Evolutionary conservation across 2,113 vertebrate species (phyloP), one percentile per base, ranked within the genome.

Genomic region (Corapipo altera): DNA sequence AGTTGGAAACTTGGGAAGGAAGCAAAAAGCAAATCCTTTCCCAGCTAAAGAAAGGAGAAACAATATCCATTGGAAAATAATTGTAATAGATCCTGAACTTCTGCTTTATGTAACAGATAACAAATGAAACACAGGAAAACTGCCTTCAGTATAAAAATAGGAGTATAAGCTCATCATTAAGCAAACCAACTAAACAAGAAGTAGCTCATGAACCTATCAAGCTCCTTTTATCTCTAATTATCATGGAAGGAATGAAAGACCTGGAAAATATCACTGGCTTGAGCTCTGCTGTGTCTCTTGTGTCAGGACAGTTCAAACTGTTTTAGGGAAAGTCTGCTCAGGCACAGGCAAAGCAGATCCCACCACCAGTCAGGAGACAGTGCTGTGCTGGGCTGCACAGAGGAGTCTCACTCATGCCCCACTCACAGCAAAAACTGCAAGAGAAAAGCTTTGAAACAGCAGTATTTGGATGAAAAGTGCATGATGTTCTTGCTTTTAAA

Each of bases 1-100:
- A 95, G 62, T 2, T 88, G 77, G 93, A 91, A 96, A 93, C 70
- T 88, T 85, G 78, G 65, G 84, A 95, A 88, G 81, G 70, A 96
- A 95, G 67, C 15, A 91, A 82, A 85, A 93, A 79, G 15, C 37
- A 79, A 95, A 5, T 4, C 6, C 41, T 87, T 92, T 54, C 44
- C 35, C 77, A 72, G 70, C 61, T 76, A 16, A 44, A 67, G 84
- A 59, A 82, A 89, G n/a, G 32, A 69, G 71, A 76, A 93, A 48
- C 30, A 69, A 83, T 6, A 83, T 69, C 39, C 61, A 75, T 5
- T 44, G 94, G 87, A 95, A 95, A 95, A 85, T 41, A 72, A 61
- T 49, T 32, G 70, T 91, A 69, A 93, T 51, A 79, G 62, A 70
- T 66, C 35, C 89, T 72, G 58, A 85, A 89, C 43, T 89, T 76